Conservation (phyloP, 2,113 vertebrate genomes). For the Rafetus swinhoei region DNA sequence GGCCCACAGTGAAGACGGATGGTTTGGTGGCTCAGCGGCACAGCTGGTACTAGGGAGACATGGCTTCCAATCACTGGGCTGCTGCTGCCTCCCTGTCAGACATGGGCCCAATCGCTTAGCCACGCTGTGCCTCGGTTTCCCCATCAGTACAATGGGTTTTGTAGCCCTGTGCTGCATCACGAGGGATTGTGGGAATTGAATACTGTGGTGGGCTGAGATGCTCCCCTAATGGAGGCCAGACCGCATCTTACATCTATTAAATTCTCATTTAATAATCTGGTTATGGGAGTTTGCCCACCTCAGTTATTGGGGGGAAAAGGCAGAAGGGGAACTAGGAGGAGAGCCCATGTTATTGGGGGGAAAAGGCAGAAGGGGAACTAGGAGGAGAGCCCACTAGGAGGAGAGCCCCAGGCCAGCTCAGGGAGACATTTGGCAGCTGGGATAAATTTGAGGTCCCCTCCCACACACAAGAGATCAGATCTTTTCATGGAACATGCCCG, state of each 20-base stretch:
- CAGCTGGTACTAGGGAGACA: background rate
- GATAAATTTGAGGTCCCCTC: background rate
- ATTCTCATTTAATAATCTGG: background rate
- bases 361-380: too few species aligned
- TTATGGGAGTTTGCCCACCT: background rate
- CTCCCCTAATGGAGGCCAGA: background rate
- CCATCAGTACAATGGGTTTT: background rate
- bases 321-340: too few species aligned
- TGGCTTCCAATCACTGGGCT: background rate
- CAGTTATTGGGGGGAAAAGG: background rate
- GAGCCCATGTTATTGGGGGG: background rate
- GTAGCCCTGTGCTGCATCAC: background rate
- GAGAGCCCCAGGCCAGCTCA: background rate
- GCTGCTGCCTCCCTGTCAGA: background rate
- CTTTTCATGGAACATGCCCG: background rate
- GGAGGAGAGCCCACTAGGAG: too few species aligned
- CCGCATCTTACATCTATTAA: background rate
- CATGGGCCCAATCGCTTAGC: background rate
- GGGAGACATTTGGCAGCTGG: background rate
- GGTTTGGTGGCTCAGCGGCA: background rate
- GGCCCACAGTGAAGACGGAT: background rate
- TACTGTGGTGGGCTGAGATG: background rate
- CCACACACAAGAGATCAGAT: background rate
- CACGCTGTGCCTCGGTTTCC: background rate
- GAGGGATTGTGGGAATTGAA: background rate